These are phyloP conservation scores for Pangasius macronema DNA, from an alignment of 2,797 vertebrate species.

Conservation along the genomic window DNA sequence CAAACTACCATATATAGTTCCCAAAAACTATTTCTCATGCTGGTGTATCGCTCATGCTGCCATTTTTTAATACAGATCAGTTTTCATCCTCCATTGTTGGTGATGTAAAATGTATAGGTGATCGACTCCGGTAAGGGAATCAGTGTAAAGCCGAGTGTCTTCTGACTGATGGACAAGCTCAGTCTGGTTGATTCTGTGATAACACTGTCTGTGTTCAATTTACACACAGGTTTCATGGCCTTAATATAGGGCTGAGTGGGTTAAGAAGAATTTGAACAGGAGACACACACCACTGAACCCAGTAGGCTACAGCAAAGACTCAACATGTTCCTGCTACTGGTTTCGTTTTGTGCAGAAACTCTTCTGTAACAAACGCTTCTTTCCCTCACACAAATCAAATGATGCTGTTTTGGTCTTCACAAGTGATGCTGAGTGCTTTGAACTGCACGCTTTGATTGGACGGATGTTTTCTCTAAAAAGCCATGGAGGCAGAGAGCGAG, in stretches of 20 bases:
- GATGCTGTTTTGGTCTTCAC: conserved; percentile 31
- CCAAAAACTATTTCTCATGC: neutral
- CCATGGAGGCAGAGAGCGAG: neutral
- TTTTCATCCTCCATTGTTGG: neutral
- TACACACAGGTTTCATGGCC: neutral
- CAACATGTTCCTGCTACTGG: conserved; percentile 28
- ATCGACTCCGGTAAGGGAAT: neutral
- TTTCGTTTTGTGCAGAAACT: conserved; percentile 20
- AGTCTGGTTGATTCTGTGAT: neutral
- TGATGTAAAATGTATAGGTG: neutral
- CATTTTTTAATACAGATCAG: neutral
- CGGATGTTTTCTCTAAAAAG: conserved; percentile 61
- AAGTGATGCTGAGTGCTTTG: conserved; percentile 61
- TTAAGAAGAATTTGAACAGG: conserved; percentile 59
- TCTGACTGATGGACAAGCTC: neutral
- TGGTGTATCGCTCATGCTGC: neutral
- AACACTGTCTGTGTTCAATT: neutral
- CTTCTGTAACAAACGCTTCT: conserved; percentile 61
- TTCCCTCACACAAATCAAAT: conserved; percentile 45
- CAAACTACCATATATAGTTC: neutral
- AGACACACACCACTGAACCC: conserved; percentile 58
- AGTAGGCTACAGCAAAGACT: conserved; percentile 12
- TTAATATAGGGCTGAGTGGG: neutral
- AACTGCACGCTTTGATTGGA: conserved; percentile 50
- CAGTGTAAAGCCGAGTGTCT: neutral